Conservation (phyloP, 2,797 vertebrate genomes). For the Coracias cyanogaster region DNA sequence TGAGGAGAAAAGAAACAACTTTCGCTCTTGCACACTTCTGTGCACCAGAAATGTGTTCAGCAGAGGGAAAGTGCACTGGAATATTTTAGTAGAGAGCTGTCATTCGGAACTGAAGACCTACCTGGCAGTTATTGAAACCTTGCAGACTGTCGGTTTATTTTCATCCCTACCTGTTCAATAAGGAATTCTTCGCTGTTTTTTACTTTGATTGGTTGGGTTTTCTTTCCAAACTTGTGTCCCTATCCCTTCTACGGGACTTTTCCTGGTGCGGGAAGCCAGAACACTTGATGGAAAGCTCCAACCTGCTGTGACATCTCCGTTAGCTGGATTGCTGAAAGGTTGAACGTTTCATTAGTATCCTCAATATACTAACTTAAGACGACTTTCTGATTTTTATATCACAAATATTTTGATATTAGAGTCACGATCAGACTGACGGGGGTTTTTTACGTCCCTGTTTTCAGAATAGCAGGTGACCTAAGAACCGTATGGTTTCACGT, state of each 20-base stretch:
- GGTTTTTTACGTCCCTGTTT: not conserved
- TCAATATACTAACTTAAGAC: not conserved
- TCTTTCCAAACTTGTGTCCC: not conserved
- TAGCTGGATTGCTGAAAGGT: not conserved
- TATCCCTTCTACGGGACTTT: not conserved
- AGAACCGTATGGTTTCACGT: not conserved
- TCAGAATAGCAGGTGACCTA: not conserved
- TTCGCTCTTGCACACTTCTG: not conserved
- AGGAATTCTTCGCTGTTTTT: not conserved
- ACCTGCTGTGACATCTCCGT: not conserved
- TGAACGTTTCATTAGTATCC: not conserved
- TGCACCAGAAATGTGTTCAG: rapidly evolving
- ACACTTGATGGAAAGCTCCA: not conserved
- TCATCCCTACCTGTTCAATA: not conserved
- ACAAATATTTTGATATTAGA: not conserved
- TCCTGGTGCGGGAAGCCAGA: not conserved
- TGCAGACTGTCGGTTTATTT: not conserved
- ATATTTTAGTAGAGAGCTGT: not conserved
- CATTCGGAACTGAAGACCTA: not conserved
- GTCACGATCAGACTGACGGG: not conserved
- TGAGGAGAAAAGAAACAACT: not conserved
- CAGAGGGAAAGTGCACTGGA: rapidly evolving
- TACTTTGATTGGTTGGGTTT: not conserved
- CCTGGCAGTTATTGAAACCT: not conserved
- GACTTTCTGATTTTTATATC: no score